Evolutionary conservation across 2,888 invertebrate genomes (phyloP).

Genomic region (Aradus depressus): DNA sequence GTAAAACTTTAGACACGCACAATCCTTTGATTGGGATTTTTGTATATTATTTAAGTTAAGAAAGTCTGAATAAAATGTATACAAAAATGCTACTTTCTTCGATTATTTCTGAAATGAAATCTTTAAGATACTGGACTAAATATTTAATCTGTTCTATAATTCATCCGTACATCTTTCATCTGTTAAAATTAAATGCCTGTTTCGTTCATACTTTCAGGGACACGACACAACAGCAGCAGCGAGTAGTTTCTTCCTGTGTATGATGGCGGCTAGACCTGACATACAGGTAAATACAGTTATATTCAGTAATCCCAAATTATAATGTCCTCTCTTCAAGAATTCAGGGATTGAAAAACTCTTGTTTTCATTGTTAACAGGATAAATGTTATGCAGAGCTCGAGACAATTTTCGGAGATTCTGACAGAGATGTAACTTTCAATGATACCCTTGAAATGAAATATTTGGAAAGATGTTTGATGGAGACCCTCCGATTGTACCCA

Average conservation of each 20-base stretch:
- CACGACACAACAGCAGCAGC: constrained; percentile 75
- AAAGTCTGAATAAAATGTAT: too few species aligned
- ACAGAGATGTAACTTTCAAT: constrained; percentile 64
- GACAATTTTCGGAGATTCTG: constrained; percentile 62
- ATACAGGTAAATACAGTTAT: constrained; percentile 51
- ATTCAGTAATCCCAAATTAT: too few species aligned
- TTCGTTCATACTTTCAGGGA: constrained; percentile 40
- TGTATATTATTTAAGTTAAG: too few species aligned
- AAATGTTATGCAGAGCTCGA: constrained; percentile 62
- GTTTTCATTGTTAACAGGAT: constrained; percentile 36
- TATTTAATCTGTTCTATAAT: too few species aligned
- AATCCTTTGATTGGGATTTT: too few species aligned
- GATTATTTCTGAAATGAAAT: too few species aligned
- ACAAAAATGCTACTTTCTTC: too few species aligned
- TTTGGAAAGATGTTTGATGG: constrained; percentile 68
- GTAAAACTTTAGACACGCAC: too few species aligned
- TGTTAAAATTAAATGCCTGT: neutral
- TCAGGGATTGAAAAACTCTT: neutral
- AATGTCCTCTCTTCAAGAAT: too few species aligned
- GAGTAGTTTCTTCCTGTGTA: constrained; percentile 66
- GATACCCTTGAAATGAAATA: constrained; percentile 81
- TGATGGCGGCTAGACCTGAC: constrained; percentile 62
- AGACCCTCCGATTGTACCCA: constrained; percentile 66
- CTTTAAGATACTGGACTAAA: too few species aligned
- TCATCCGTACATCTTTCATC: too few species aligned